A percentile compares a stretch with the other conserved stretches of the same genome.
Evolutionary conservation across 2,888 invertebrate genomes (phyloP).

Genomic region (Agriotes lineatus): DNA sequence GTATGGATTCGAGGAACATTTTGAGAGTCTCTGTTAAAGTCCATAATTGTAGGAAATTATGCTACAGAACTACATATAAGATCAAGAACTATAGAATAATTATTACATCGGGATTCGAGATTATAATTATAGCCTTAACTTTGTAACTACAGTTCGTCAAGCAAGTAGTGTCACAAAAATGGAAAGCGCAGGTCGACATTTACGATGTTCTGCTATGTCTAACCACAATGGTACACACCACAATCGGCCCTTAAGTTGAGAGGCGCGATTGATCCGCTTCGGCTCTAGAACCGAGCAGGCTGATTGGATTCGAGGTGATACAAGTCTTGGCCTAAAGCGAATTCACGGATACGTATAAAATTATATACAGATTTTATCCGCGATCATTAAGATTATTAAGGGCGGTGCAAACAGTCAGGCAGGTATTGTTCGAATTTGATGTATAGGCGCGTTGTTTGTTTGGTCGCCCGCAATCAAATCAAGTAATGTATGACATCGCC

Average conservation of each 20-base stretch:
- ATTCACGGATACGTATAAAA: slow-evolving; percentile 65
- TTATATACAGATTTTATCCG: slow-evolving; percentile 67
- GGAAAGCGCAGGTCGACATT: slow-evolving; percentile 48
- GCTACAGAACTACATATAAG: slow-evolving; percentile 54
- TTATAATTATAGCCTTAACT: slow-evolving; percentile 63
- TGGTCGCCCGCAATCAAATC: slow-evolving; percentile 57
- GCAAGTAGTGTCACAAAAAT: slow-evolving; percentile 55
- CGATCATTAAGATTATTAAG: slow-evolving; percentile 67
- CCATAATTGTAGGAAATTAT: slow-evolving; percentile 64
- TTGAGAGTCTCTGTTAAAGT: slow-evolving; percentile 57
- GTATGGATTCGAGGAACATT: no score
- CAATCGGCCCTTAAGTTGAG: slow-evolving; percentile 46
- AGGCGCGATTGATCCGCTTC: slow-evolving; percentile 46
- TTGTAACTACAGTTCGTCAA: slow-evolving; percentile 59
- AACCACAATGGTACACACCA: slow-evolving; percentile 55
- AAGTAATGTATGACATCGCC: slow-evolving; percentile 48
- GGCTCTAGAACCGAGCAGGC: slow-evolving; percentile 49
- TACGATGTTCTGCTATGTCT: slow-evolving; percentile 51
- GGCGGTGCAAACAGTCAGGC: slow-evolving; percentile 63
- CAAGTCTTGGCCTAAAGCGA: slow-evolving; percentile 62
- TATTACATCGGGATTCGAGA: slow-evolving; percentile 64
- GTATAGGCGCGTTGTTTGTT: slow-evolving; percentile 63
- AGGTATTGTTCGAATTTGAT: slow-evolving; percentile 63
- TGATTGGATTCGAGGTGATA: slow-evolving; percentile 59
- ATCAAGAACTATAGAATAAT: slow-evolving; percentile 63